Evolutionary conservation across 1,140 invertebrate genomes (phyloP).

Genomic region (Ceratina japonica): DNA sequence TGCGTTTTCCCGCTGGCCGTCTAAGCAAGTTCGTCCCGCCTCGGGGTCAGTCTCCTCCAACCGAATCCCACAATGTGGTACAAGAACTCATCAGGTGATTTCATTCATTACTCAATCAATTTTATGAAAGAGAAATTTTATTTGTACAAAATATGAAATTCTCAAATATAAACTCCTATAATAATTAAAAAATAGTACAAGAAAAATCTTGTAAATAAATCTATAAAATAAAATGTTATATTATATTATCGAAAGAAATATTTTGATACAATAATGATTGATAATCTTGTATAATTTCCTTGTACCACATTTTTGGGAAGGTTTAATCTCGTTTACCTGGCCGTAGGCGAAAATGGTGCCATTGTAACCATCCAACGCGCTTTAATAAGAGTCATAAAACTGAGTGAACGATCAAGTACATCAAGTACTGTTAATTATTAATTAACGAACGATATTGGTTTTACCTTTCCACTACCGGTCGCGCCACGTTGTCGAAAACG

Average conservation of each 20-base stretch:
- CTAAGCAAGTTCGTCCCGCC: slow-evolving; percentile 62
- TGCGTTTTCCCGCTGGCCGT: slow-evolving; percentile 85
- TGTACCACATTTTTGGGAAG: not conserved
- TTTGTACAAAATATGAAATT: no score
- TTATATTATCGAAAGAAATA: no score
- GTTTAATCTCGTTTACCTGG: slow-evolving; percentile 78
- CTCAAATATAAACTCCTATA: no score
- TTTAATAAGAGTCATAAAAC: slow-evolving; percentile 59
- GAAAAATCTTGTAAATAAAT: no score
- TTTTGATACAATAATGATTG: no score
- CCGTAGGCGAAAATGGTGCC: slow-evolving; percentile 94
- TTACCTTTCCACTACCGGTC: slow-evolving; percentile 79
- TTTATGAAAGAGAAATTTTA: no score
- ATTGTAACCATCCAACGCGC: slow-evolving; percentile 87
- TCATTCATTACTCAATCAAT: no score
- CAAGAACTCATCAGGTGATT: not conserved
- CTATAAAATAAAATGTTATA: no score
- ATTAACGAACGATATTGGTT: slow-evolving; percentile 30
- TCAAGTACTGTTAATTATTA: not conserved
- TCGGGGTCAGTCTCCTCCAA: not conserved
- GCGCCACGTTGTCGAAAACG: slow-evolving; percentile 77
- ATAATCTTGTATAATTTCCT: no score
- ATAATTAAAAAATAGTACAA: no score
- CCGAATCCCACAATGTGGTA: not conserved
- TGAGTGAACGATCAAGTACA: slow-evolving; percentile 1